A percentile compares a stretch with the other conserved stretches of the same genome.
These are phyloP conservation scores for Bucorvus abyssinicus DNA, from an alignment of 2,797 vertebrate genomes.

Conservation along the genomic window DNA sequence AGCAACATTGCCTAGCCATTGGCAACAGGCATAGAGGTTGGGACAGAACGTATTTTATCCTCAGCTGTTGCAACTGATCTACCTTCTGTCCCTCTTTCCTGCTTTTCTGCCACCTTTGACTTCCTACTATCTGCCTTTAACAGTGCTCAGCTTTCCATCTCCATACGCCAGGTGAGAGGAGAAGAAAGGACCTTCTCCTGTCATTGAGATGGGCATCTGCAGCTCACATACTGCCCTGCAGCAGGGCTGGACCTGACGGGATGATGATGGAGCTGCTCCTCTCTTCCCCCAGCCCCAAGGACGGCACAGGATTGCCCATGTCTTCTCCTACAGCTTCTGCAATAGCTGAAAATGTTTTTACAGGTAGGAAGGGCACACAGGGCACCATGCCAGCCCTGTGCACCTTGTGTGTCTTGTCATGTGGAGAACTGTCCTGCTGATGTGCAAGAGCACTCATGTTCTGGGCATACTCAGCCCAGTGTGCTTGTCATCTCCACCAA, in stretches of 20 bases:
- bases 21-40: neutral
- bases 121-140: neutral
- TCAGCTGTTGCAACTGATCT: neutral
- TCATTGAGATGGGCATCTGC: neutral
- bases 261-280: neutral
- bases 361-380: neutral
- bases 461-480: fast-evolving
- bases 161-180: neutral
- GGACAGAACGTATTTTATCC: neutral
- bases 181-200: neutral
- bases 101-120: neutral
- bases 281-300: neutral
- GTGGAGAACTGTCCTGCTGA: neutral
- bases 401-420: fast-evolving
- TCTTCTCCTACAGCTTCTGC: neutral
- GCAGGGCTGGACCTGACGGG: neutral
- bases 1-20: neutral
- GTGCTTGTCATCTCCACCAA: neutral
- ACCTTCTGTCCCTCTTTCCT: neutral
- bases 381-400: fast-evolving
- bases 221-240: neutral
- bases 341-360: neutral
- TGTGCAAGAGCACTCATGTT: neutral
- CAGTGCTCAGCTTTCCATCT: neutral
- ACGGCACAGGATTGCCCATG: neutral